A percentile compares a stretch with the other conserved stretches of the same genome.
Conservation (phyloP, 1,140 invertebrate species). For the Magallana gigas region DNA sequence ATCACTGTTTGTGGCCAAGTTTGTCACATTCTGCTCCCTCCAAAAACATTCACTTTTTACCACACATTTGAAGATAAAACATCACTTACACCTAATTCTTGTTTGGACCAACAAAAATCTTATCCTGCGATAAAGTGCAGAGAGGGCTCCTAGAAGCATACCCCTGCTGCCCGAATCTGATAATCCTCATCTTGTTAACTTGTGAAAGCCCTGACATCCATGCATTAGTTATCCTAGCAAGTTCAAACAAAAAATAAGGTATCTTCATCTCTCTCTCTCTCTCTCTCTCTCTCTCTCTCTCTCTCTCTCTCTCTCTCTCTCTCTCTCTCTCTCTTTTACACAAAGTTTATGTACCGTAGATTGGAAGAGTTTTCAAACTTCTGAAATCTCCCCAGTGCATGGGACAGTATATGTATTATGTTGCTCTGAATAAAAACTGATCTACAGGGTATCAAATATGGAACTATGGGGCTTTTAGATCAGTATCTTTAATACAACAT, state of each 20-base stretch:
- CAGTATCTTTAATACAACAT: not conserved
- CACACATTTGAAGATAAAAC: conserved; percentile 36
- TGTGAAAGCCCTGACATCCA: not conserved
- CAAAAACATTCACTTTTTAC: conserved; percentile 32
- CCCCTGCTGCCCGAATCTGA: not conserved
- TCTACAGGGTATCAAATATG: not conserved
- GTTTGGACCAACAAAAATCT: conserved; percentile 26
- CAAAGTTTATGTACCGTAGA: not conserved
- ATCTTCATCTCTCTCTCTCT: not conserved
- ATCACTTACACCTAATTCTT: conserved; percentile 31
- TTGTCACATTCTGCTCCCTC: conserved; percentile 28
- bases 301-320: no score
- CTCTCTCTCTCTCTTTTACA: no score
- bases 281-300: no score
- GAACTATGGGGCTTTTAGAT: not conserved
- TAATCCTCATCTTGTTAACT: conserved; percentile 21
- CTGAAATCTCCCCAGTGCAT: not conserved
- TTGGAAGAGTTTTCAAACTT: not conserved
- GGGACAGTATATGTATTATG: not conserved
- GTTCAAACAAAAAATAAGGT: not conserved
- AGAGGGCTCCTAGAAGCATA: not conserved
- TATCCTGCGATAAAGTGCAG: conserved; percentile 12
- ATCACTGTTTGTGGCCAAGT: conserved; percentile 13
- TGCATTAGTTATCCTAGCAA: not conserved
- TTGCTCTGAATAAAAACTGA: not conserved